phyloP scores from a whole-genome alignment of 1,140 invertebrate genomes.

The Papilio helenus region DNA sequence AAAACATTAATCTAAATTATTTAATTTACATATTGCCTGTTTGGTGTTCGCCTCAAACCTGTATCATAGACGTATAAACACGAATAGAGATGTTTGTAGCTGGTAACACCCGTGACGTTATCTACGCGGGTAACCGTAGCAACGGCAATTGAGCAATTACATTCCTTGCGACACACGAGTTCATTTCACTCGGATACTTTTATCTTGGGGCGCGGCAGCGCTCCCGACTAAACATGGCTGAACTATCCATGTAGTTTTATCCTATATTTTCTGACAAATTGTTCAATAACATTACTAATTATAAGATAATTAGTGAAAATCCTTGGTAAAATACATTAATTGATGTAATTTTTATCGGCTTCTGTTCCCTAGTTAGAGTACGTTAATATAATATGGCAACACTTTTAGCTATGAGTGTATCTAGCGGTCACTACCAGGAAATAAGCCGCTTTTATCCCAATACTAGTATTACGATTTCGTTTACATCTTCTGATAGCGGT shows the following conservation, averaged over 20 bases:
- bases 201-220: background rate
- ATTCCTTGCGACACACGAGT: slow-evolving; percentile 58
- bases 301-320: no score
- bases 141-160: slow-evolving; percentile 71
- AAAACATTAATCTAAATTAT: no score
- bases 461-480: background rate
- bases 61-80: background rate
- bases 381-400: no score
- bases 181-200: slow-evolving; percentile 46
- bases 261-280: background rate
- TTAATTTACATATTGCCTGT: background rate
- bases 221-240: background rate
- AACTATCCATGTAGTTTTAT: background rate
- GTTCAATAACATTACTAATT: background rate
- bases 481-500: slow-evolving; percentile 1
- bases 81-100: background rate
- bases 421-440: background rate
- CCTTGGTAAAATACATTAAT: no score
- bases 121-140: slow-evolving; percentile 53
- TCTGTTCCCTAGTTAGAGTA: no score
- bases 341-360: no score
- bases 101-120: background rate
- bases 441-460: background rate
- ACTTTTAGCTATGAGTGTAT: background rate
- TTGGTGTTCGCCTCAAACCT: background rate